These are phyloP conservation scores for Cheiracanthium punctorium DNA, from an alignment of 2,888 invertebrate species.

Conservation along the genomic window DNA sequence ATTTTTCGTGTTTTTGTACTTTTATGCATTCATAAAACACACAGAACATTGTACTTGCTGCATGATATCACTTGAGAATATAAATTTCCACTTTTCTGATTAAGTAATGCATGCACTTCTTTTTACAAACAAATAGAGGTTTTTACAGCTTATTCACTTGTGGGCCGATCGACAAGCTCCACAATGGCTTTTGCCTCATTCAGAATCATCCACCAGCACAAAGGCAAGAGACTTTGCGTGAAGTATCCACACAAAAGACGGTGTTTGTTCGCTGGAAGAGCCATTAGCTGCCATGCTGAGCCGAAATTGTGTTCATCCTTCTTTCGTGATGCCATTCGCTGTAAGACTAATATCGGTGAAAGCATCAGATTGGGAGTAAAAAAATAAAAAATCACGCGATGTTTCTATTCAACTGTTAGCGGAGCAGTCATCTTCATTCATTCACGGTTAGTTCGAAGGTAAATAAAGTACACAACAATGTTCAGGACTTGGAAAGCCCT, in stretches of 20 bases:
- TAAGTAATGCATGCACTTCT: slow-evolving; percentile 47
- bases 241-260: slow-evolving; percentile 36
- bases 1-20: background rate
- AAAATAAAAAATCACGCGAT: background rate
- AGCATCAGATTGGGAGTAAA: background rate
- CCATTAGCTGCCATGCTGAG: slow-evolving; percentile 26
- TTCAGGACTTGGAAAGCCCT: background rate
- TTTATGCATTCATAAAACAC: background rate
- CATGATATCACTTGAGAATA: background rate
- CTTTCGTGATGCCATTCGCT: background rate
- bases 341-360: slow-evolving; percentile 1
- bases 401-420: background rate
- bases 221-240: slow-evolving; percentile 27
- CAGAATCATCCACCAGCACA: background rate
- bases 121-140: slow-evolving; percentile 40
- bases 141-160: slow-evolving; percentile 50
- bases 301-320: background rate
- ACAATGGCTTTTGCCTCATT: background rate
- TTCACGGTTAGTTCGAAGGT: background rate
- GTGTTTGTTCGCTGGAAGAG: slow-evolving; percentile 19
- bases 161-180: slow-evolving; percentile 11
- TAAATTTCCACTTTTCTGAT: slow-evolving; percentile 34
- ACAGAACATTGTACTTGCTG: background rate
- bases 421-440: background rate
- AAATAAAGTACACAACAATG: slow-evolving; percentile 2